These are phyloP conservation scores for Diaprepes abbreviatus DNA, from an alignment of 2,888 invertebrate genomes.

Conservation along the genomic window DNA sequence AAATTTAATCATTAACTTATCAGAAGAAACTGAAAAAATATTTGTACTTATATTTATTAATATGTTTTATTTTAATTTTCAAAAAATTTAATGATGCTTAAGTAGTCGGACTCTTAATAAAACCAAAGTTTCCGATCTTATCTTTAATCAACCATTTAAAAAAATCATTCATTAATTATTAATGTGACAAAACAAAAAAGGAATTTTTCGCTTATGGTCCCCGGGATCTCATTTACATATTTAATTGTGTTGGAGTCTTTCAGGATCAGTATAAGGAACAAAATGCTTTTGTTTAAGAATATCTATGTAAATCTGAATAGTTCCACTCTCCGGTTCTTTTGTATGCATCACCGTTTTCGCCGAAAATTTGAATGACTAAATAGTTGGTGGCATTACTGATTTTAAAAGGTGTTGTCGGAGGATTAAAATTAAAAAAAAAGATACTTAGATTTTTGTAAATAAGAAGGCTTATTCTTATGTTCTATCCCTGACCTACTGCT, in stretches of 20 bases:
- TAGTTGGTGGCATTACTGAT: too few species aligned
- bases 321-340: not conserved
- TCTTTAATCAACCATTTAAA: constrained; percentile 30
- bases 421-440: not conserved
- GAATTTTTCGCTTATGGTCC: constrained; percentile 29
- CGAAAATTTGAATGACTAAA: not conserved
- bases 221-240: constrained; percentile 33
- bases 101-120: not conserved
- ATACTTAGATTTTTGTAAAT: too few species aligned
- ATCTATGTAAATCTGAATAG: constrained; percentile 57
- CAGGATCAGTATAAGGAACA: not conserved
- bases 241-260: constrained; percentile 29
- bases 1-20: too few species aligned
- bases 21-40: too few species aligned
- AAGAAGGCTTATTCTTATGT: too few species aligned
- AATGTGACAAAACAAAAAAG: constrained; percentile 33
- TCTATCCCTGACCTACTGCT: too few species aligned
- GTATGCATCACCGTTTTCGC: not conserved
- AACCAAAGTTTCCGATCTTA: constrained; percentile 19
- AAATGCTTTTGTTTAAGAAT: constrained; percentile 42
- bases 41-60: too few species aligned
- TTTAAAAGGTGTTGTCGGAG: too few species aligned
- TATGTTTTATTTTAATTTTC: too few species aligned
- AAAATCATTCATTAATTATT: constrained; percentile 43
- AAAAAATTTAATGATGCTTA: too few species aligned